A percentile compares a stretch with the other conserved stretches of the same genome.
Conservation (phyloP, 2,888 invertebrate genomes). For the Pecten maximus region DNA sequence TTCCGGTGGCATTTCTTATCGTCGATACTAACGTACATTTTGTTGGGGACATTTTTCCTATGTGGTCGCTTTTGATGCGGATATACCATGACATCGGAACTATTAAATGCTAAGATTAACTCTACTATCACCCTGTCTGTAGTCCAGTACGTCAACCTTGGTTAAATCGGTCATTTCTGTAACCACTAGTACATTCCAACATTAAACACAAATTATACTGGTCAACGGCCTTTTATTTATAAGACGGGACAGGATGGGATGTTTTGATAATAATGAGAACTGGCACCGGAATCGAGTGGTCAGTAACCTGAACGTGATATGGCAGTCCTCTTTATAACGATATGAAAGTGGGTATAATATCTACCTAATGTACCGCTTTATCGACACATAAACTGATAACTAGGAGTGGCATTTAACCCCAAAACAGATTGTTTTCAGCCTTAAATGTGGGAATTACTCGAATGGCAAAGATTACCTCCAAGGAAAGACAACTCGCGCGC, state of each 20-base stretch:
- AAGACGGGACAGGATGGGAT: background rate
- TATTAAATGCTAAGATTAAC: no score
- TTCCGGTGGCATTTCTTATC: no score
- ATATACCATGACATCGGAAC: no score
- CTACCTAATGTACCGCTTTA: background rate
- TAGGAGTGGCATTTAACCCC: background rate
- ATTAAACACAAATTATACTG: background rate
- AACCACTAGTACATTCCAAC: background rate
- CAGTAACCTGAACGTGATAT: background rate
- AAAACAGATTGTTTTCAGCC: background rate
- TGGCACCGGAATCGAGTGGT: background rate
- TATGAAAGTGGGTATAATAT: background rate
- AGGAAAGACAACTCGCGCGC: background rate
- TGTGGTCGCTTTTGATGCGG: no score
- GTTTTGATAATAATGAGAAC: background rate
- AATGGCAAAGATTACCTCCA: background rate
- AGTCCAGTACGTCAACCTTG: background rate
- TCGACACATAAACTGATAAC: background rate
- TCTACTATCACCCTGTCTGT: no score
- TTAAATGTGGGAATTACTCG: background rate
- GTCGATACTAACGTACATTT: no score
- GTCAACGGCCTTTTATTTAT: background rate
- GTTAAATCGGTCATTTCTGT: background rate
- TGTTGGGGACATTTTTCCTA: no score
- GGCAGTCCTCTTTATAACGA: background rate